Evolutionary conservation across 2,797 vertebrate genomes (phyloP), one percentile per base, ranked within the genome.

Genomic region (Phyllotis vaccarum): DNA sequence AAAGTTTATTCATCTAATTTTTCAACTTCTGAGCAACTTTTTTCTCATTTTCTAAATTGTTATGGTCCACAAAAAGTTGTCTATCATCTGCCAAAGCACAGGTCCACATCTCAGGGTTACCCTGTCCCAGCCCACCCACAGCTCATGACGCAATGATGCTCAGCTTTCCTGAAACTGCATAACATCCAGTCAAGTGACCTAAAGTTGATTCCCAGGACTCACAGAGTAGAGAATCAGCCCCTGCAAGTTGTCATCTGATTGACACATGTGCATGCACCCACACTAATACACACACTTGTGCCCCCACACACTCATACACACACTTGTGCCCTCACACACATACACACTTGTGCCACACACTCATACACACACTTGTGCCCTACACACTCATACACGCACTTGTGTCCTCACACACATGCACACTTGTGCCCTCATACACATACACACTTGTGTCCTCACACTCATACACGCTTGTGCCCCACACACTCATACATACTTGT

Each of bases 41-140:
- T 62, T 92, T 90, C 85, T 78, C 22, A 82, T 94, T 91, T 68
- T 24, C 66, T 74, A 17, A 64, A 80, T 74, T 83, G 40, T 93
- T 89, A 49, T 78, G 64, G n/a, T 54, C 34, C 64, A 43, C 19
- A 27, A 62, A 49, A 92, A 34, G 5, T n/a, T 62, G 40, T 43
- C 14, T 54, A 64, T 52, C 43, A 52, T 52, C 62, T 31, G 22
- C n/a, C 72, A 78, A 88, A 86, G 40, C 37, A 52, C 0, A 13
- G 5, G 1, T 81, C 34, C 66, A 14, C 58, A 66, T 66, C 22
- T 82, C 49, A 87, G 22, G 12, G 1, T 31, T 21, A 24, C 40
- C 75, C 60, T 19, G 56, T 37, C 29, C 68, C 75, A 43, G 3
- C 60, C 40, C 34, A 27, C 85, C 27, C 68, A 54, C 24, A 34